A percentile compares a stretch with the other conserved stretches of the same genome.
Evolutionary conservation across 2,797 vertebrate genomes (phyloP).

Genomic region (Astyanax mexicanus): DNA sequence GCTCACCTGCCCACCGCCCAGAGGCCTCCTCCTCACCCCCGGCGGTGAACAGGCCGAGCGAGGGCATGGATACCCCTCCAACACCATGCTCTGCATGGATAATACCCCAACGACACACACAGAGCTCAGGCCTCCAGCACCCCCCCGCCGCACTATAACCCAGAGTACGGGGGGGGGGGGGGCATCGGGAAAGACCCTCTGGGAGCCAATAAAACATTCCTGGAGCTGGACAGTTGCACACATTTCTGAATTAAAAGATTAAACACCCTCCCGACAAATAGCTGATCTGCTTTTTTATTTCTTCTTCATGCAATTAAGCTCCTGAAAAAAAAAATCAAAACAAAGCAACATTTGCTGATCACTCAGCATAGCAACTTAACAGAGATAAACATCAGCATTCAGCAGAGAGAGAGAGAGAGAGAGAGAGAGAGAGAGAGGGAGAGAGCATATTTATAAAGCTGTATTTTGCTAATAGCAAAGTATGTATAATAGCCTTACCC

Average conservation of each 20-base stretch:
- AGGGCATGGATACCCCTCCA: neutral
- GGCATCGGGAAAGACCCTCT: slow-evolving; percentile 1
- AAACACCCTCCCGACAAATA: slow-evolving; percentile 38
- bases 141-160: neutral
- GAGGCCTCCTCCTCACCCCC: slow-evolving; percentile 10
- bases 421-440: slow-evolving; percentile 10
- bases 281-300: slow-evolving; percentile 29
- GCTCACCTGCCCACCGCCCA: slow-evolving; percentile 24
- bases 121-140: slow-evolving; percentile 2
- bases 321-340: slow-evolving; percentile 33
- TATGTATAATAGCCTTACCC: neutral
- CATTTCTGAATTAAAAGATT: slow-evolving; percentile 43
- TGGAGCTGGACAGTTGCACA: slow-evolving; percentile 27
- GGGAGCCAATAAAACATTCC: slow-evolving; percentile 45
- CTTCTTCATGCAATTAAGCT: slow-evolving; percentile 46
- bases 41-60: slow-evolving; percentile 18
- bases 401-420: neutral
- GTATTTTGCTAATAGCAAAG: slow-evolving; percentile 18
- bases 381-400: slow-evolving; percentile 35
- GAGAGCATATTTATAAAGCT: slow-evolving; percentile 34
- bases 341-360: slow-evolving; percentile 50
- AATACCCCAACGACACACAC: neutral
- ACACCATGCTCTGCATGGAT: slow-evolving; percentile 24
- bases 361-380: slow-evolving; percentile 27
- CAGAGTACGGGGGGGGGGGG: neutral